These are phyloP conservation scores for Eleutherodactylus coqui DNA, from an alignment of 2,797 vertebrate species.

Conservation along the genomic window DNA sequence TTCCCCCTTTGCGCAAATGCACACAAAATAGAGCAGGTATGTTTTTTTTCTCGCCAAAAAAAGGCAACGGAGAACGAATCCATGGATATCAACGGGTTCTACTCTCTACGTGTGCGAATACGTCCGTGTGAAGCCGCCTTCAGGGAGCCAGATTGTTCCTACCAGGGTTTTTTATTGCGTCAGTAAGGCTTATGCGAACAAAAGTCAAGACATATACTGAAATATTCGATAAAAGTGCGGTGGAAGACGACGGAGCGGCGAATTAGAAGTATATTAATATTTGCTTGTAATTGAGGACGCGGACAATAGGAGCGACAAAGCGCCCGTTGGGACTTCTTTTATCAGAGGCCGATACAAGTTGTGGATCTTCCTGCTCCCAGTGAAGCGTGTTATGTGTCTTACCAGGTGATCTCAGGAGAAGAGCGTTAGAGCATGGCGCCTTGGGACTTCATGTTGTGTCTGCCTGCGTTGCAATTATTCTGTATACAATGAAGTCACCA, in stretches of 20 bases:
- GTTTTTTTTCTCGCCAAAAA: too few relatives aligned
- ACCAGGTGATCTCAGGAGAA: conserved; percentile 54
- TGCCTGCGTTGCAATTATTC: conserved; percentile 56
- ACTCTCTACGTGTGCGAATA: too few relatives aligned
- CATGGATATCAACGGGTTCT: too few relatives aligned
- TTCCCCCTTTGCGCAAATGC: too few relatives aligned
- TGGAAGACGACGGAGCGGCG: not conserved
- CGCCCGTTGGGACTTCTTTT: not conserved
- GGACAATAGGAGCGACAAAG: not conserved
- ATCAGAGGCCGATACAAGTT: not conserved
- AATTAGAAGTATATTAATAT: not conserved
- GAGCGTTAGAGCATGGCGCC: conserved; percentile 23
- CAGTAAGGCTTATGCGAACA: not conserved
- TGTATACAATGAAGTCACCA: conserved; percentile 48
- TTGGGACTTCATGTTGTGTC: conserved; percentile 59
- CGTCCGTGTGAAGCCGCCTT: too few relatives aligned
- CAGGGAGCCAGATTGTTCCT: too few relatives aligned
- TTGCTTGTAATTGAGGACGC: not conserved
- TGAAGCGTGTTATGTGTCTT: conserved; percentile 50
- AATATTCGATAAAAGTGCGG: not conserved
- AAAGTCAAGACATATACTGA: not conserved
- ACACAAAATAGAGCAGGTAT: too few relatives aligned
- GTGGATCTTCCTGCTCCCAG: conserved; percentile 32
- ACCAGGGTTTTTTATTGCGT: not conserved
- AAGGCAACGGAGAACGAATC: too few relatives aligned